Percentiles rank a stretch among this genome's conserved stretches.
These are phyloP conservation scores for Bufo gargarizans DNA, from an alignment of 2,113 vertebrate species.

Conservation along the genomic window DNA sequence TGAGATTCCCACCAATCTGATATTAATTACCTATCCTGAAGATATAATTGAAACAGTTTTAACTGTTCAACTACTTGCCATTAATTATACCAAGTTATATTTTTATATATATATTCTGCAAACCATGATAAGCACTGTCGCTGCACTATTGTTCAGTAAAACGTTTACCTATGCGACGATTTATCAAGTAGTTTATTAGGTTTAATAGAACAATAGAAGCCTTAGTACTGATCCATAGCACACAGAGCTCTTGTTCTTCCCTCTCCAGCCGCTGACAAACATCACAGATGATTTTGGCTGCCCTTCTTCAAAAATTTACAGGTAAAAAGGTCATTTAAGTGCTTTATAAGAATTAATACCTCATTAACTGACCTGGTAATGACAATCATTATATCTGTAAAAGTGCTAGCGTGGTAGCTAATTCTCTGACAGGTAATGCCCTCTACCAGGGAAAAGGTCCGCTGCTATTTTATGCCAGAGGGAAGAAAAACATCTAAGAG, in stretches of 20 bases:
- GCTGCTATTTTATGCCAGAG: not conserved
- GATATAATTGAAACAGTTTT: too few relatives aligned
- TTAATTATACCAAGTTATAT: too few relatives aligned
- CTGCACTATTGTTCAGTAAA: not conserved
- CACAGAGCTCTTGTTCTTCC: constrained; percentile 10
- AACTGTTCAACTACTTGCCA: too few relatives aligned
- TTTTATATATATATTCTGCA: not conserved
- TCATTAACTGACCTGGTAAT: constrained; percentile 47
- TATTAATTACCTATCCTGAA: too few relatives aligned
- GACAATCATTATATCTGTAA: constrained; percentile 31
- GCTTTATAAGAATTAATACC: constrained; percentile 45
- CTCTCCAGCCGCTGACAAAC: constrained; percentile 14
- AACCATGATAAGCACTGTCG: not conserved
- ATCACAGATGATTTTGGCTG: constrained; percentile 30
- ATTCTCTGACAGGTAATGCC: constrained; percentile 2
- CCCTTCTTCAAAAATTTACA: constrained; percentile 34
- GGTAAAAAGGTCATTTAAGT: constrained; percentile 48
- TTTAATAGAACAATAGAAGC: constrained; percentile 31
- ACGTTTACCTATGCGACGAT: constrained; percentile 25
- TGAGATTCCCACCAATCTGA: too few relatives aligned
- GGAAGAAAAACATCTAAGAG: not conserved
- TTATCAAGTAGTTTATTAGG: constrained; percentile 35
- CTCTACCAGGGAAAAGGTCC: not conserved
- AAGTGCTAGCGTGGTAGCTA: constrained; percentile 6
- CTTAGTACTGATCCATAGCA: constrained; percentile 1